Base-by-base conservation (phyloP, 2,797 vertebrate species). In the Eulemur coronatus region DNA sequence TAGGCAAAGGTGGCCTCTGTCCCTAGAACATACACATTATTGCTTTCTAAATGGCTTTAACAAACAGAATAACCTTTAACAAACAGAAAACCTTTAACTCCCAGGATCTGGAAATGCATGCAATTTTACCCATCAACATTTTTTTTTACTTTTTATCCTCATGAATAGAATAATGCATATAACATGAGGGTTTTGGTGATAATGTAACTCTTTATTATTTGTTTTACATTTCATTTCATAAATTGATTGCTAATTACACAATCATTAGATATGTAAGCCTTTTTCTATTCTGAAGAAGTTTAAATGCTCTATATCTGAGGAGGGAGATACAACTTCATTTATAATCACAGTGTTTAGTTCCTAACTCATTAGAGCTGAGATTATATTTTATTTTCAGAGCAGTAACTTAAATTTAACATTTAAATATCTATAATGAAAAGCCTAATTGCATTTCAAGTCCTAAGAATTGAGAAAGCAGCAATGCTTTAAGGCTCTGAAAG, bases 361-460 rank as follows among this genome's bases (percentile, higher is more conserved):
- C 81, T 84, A 91, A 91, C 24, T 97, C 81, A 92, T 95, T 85
- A 91, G 41, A 89, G 38, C 55, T 80, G 65, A 93, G 48, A 96
- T 52, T 78, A 46, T 35, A 87, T 94, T 97, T 95, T 92, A 91
- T 86, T 95, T 96, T 94, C 75, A 94, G 82, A 90, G 92, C 7
- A 72, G 70, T 81, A 95, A 94, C 79, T 95, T 86, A 72, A 94
- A 33, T 85, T 93, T 67, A 96, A 90, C 55, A 87, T 76, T 94
- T 93, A 78, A 94, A 90, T 90, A 73, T 92, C 33, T 78, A n/a
- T 73, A 92, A 90, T 72, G 35, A 81, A 95, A 97, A 93, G 30
- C 20, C 63, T 89, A 67, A 80, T 65, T 96, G 70, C 50, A 90
- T 81, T 92, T 94, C 76, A 67, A 89, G 70, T 94, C 69, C n/a